Percentiles rank a stretch among this genome's conserved stretches.
These are phyloP conservation scores for pig (Sus scrofa) DNA, from an alignment of 2,113 vertebrate genomes.

Conservation along the genomic window DNA sequence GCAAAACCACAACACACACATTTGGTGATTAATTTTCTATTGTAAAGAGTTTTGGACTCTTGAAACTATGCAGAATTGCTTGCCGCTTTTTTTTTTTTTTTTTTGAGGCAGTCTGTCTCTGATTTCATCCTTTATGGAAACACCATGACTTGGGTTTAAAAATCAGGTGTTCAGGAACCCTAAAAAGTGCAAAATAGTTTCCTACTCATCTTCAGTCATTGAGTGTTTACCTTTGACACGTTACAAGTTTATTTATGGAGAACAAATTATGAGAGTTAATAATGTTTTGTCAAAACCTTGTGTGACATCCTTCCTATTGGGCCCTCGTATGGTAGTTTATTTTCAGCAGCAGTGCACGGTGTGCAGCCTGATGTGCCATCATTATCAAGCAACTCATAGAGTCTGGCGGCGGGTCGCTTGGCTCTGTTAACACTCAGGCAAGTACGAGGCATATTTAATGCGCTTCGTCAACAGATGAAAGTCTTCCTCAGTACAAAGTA, in stretches of 20 bases:
- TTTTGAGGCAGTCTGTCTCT: background rate
- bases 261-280: slow-evolving; percentile 19
- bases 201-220: background rate
- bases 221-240: background rate
- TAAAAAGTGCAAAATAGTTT: background rate
- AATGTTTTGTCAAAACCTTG: slow-evolving; percentile 34
- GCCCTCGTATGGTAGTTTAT: background rate
- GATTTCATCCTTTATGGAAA: background rate
- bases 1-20: accelerated
- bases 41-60: background rate
- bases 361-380: background rate
- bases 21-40: background rate
- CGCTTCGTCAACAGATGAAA: background rate
- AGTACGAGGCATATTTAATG: background rate
- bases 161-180: background rate
- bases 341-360: background rate
- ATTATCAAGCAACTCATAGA: background rate
- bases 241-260: slow-evolving; percentile 36
- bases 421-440: background rate
- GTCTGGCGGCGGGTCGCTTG: background rate
- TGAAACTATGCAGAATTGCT: background rate
- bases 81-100: background rate
- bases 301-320: slow-evolving; percentile 43
- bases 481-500: background rate
- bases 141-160: accelerated